phyloP scores from a whole-genome alignment of 2,797 vertebrate genomes.

The Masticophis lateralis region DNA sequence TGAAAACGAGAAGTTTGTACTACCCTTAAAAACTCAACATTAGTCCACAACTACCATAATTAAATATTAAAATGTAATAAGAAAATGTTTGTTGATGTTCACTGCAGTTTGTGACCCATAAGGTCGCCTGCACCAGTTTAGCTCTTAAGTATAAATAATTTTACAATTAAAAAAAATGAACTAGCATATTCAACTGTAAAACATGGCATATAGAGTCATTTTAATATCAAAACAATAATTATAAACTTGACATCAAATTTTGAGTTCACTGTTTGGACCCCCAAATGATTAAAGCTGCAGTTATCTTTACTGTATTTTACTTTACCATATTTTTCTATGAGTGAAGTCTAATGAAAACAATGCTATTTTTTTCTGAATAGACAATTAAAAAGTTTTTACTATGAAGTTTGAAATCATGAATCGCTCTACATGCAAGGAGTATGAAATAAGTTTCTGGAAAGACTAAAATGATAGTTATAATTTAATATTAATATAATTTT shows the following conservation, averaged over 20 bases:
- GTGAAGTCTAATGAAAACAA: not conserved
- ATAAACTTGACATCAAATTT: not conserved
- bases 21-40: not conserved
- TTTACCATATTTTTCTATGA: not conserved
- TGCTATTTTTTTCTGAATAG: not conserved
- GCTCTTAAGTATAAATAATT: not conserved
- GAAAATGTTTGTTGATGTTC: not conserved
- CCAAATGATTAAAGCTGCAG: not conserved
- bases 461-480: not conserved
- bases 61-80: not conserved
- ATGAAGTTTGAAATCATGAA: not conserved
- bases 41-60: not conserved
- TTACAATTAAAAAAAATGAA: not conserved
- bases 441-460: not conserved
- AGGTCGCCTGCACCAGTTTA: not conserved
- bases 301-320: not conserved
- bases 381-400: not conserved
- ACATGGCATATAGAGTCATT: not conserved
- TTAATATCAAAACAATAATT: not conserved
- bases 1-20: not conserved
- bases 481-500: not conserved
- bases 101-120: not conserved
- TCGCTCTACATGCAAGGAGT: not conserved
- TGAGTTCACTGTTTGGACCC: not conserved
- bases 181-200: not conserved